These are phyloP conservation scores for Anomalospiza imberbis DNA, from an alignment of 2,797 vertebrate genomes.

Conservation along the genomic window DNA sequence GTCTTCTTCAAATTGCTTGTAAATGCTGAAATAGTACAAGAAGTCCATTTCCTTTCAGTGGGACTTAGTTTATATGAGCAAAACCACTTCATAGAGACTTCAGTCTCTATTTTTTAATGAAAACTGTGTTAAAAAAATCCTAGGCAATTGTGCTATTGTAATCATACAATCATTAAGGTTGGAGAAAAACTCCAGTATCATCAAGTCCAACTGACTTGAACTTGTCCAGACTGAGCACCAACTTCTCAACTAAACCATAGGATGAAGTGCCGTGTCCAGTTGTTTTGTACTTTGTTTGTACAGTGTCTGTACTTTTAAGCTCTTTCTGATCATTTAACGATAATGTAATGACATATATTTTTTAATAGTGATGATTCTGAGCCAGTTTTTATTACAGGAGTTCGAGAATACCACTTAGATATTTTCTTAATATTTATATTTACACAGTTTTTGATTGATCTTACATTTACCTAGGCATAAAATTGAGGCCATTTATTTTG, in stretches of 20 bases:
- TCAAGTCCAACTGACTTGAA: background rate
- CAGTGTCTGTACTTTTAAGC: background rate
- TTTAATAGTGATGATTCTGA: background rate
- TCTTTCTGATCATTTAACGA: background rate
- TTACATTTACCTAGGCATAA: background rate
- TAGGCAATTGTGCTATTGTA: background rate
- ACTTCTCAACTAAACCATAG: background rate
- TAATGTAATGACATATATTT: background rate
- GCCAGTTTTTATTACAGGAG: background rate
- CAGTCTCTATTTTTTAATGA: background rate
- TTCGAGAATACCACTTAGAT: background rate
- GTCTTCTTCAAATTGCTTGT: background rate
- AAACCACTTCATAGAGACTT: background rate
- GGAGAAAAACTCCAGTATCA: background rate
- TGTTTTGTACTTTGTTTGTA: background rate
- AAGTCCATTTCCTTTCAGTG: background rate
- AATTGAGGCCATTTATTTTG: background rate
- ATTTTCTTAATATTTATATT: background rate
- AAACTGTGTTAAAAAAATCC: background rate
- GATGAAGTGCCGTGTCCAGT: accelerated
- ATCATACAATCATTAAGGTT: background rate
- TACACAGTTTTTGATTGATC: background rate
- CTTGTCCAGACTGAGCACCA: background rate
- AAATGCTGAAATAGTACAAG: background rate
- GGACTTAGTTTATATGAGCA: background rate